These are phyloP conservation scores for Epistrophella euchroma DNA, from an alignment of 2,888 invertebrate genomes.

Conservation along the genomic window DNA sequence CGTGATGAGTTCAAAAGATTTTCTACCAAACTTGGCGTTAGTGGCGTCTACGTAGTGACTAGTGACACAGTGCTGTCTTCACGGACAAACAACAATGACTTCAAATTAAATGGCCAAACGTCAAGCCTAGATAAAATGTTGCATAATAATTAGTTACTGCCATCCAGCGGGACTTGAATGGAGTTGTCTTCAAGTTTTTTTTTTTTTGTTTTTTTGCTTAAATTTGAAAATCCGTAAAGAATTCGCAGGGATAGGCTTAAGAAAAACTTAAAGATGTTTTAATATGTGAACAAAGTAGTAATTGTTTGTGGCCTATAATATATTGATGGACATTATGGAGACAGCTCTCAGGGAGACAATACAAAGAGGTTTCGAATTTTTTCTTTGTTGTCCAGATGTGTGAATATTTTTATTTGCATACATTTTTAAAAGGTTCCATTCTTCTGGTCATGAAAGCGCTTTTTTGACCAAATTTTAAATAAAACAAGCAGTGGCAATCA, in stretches of 20 bases:
- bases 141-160: conserved; percentile 65
- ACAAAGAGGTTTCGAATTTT: background rate
- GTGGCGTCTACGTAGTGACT: conserved; percentile 36
- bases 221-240: background rate
- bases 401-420: background rate
- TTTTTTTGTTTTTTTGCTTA: background rate
- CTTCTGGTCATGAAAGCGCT: background rate
- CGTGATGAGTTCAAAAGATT: conserved; percentile 64
- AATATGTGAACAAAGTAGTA: background rate
- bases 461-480: background rate
- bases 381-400: background rate
- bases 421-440: background rate
- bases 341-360: background rate
- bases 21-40: conserved; percentile 10
- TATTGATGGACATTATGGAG: background rate
- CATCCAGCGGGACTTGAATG: conserved; percentile 37
- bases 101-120: conserved; percentile 36
- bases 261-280: background rate
- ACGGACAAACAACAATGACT: conserved; percentile 56
- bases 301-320: conserved; percentile 22
- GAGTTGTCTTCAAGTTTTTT: conserved; percentile 3
- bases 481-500: background rate
- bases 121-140: conserved; percentile 51
- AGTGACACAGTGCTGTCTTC: conserved; percentile 61
- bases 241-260: background rate